Evolutionary conservation across 2,888 invertebrate species (phyloP).

Genomic region (Yponomeuta evonymella): DNA sequence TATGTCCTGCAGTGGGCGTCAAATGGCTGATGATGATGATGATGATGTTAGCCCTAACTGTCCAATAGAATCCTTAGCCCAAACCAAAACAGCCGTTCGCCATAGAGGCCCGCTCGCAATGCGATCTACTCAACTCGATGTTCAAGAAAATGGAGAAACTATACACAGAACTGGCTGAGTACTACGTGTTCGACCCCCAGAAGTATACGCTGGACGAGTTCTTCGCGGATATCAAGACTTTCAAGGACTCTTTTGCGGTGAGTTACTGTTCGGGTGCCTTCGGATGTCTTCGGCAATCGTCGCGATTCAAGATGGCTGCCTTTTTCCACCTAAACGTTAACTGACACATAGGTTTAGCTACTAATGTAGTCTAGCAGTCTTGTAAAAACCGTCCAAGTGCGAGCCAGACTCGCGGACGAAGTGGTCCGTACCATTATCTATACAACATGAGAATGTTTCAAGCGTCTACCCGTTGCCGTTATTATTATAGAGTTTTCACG

Average conservation of each 20-base stretch:
- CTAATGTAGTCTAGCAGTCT: too few species aligned
- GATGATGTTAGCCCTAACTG: neutral
- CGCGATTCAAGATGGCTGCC: neutral
- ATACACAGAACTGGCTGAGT: slow-evolving; percentile 90
- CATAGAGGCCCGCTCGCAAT: slow-evolving; percentile 88
- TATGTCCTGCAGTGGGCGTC: too few species aligned
- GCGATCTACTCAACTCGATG: slow-evolving; percentile 94
- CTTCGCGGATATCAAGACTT: slow-evolving; percentile 95
- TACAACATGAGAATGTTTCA: too few species aligned
- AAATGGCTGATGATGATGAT: neutral
- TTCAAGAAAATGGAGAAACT: slow-evolving; percentile 93
- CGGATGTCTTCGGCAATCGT: neutral
- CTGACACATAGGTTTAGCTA: too few species aligned
- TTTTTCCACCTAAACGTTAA: neutral
- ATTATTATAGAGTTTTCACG: too few species aligned
- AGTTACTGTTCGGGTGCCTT: slow-evolving; percentile 37
- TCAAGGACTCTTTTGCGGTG: slow-evolving; percentile 93
- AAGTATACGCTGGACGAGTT: slow-evolving; percentile 98
- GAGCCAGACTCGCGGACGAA: too few species aligned
- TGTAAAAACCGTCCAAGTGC: too few species aligned
- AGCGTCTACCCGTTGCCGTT: too few species aligned
- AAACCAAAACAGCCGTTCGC: slow-evolving; percentile 78
- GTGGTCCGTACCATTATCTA: too few species aligned
- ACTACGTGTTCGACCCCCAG: slow-evolving; percentile 92
- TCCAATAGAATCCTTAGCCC: slow-evolving; percentile 31